A percentile compares a stretch with the other conserved stretches of the same genome.
Conservation (phyloP, 2,888 invertebrate genomes). For the Bruchidius siliquastri region DNA sequence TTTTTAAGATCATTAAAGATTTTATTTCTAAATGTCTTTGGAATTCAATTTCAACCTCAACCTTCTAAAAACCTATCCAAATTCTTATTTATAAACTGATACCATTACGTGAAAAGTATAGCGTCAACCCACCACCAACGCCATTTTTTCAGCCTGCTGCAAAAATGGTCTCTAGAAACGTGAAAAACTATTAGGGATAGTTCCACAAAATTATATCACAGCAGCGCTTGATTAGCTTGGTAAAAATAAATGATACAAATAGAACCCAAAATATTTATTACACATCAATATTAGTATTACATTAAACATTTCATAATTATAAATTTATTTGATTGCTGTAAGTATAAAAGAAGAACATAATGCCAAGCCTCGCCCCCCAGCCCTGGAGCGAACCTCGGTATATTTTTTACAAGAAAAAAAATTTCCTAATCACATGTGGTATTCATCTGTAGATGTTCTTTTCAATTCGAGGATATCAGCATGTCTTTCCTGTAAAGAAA, state of each 20-base stretch:
- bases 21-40: no score
- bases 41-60: no score
- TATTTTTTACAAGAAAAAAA: constrained; percentile 16
- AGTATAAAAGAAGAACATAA: neutral
- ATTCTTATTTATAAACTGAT: no score
- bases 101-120: no score
- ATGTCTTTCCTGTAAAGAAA: constrained; percentile 30
- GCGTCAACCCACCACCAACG: no score
- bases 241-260: neutral
- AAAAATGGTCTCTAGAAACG: no score
- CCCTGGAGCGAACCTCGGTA: constrained; percentile 30
- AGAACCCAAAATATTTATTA: constrained; percentile 25
- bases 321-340: neutral
- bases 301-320: neutral
- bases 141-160: no score
- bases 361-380: constrained; percentile 30
- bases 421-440: constrained; percentile 25
- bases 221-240: neutral
- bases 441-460: constrained; percentile 9
- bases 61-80: no score
- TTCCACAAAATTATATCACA: no score
- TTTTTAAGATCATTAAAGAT: no score
- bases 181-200: no score
- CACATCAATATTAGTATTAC: constrained; percentile 29
- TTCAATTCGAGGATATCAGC: constrained; percentile 31